Evolutionary conservation across 2,888 invertebrate genomes (phyloP).

Genomic region (Meiosimyza platycephala): DNA sequence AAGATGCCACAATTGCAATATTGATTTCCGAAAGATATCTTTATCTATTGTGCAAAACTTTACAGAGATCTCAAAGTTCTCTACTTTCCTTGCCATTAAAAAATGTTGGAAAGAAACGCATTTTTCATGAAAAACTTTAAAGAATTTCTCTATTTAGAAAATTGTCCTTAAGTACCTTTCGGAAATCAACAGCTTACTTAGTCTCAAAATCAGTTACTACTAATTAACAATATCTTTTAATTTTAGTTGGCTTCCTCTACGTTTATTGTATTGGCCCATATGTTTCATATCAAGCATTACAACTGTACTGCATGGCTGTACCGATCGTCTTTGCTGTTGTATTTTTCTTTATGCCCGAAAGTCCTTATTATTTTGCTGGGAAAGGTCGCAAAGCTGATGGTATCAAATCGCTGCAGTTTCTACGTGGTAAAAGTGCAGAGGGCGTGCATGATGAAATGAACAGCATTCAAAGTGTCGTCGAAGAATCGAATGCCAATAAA

Average conservation of each 20-base stretch:
- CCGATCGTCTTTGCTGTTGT: conserved; percentile 73
- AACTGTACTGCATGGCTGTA: conserved; percentile 74
- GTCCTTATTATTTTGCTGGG: conserved; percentile 77
- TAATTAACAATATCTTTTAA: not conserved
- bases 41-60: too few species aligned
- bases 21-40: too few species aligned
- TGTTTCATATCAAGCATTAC: conserved; percentile 74
- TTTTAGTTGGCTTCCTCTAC: conserved; percentile 75
- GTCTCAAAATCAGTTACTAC: too few species aligned
- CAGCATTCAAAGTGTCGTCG: conserved; percentile 70
- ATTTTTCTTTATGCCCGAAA: conserved; percentile 83
- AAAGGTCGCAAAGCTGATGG: conserved; percentile 73
- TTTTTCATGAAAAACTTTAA: too few species aligned
- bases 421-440: conserved; percentile 73
- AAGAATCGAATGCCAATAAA: conserved; percentile 65
- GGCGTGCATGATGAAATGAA: conserved; percentile 75
- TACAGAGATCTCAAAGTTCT: not conserved
- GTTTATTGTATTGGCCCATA: conserved; percentile 80
- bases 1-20: too few species aligned
- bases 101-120: too few species aligned
- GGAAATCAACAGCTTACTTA: too few species aligned
- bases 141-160: too few species aligned
- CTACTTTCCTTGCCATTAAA: too few species aligned
- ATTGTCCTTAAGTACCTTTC: too few species aligned
- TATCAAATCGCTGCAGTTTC: conserved; percentile 72